Evolutionary conservation across 1,140 invertebrate species (phyloP).

Genomic region (Nomia melanderi): DNA sequence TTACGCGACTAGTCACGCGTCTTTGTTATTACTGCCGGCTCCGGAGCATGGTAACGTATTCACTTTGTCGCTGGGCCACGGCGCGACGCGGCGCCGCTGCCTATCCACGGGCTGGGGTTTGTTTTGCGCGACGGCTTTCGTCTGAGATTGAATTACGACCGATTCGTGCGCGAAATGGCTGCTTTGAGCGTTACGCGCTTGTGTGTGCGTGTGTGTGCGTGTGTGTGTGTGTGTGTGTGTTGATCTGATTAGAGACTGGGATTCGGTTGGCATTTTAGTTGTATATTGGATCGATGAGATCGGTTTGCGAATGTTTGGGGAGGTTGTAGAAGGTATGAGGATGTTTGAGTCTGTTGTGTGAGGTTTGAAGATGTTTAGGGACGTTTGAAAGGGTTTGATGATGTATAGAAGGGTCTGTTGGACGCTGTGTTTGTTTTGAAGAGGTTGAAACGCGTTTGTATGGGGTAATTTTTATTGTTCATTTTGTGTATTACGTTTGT

Average conservation of each 20-base stretch:
- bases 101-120: neutral
- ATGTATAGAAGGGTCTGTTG: neutral
- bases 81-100: too few relatives aligned
- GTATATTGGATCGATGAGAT: too few relatives aligned
- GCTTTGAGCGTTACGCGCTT: neutral
- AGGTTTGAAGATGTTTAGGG: neutral
- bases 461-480: too few relatives aligned
- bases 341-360: too few relatives aligned
- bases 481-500: too few relatives aligned
- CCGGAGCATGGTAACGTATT: neutral
- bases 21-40: conserved; percentile 26
- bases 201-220: neutral
- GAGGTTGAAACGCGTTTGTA: too few relatives aligned
- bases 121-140: neutral
- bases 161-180: neutral
- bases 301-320: neutral
- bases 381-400: neutral
- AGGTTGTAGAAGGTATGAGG: neutral
- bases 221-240: neutral
- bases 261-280: too few relatives aligned
- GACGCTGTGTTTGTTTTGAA: too few relatives aligned
- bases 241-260: too few relatives aligned
- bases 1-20: conserved; percentile 29
- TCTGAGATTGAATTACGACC: neutral
- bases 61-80: neutral